Conservation (phyloP, 2,888 invertebrate genomes). For the Thymelicus lineola region DNA sequence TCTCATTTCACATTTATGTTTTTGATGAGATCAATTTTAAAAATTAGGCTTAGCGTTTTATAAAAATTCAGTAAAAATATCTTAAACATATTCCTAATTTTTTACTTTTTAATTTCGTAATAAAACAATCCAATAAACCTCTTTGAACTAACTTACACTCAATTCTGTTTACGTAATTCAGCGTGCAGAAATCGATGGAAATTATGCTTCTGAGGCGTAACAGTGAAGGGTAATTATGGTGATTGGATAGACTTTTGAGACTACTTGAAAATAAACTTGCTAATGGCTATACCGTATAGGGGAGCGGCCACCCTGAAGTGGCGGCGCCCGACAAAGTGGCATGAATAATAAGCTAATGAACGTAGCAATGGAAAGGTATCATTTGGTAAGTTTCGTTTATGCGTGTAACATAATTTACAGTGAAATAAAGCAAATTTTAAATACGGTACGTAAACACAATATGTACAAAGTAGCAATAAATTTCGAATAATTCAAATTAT, state of each 20-base stretch:
- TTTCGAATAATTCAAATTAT: too few species aligned
- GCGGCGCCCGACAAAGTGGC: slow-evolving; percentile 29
- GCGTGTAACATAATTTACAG: neutral
- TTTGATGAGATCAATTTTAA: too few species aligned
- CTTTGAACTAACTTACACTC: neutral
- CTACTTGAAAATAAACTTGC: slow-evolving; percentile 36
- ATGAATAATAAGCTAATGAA: slow-evolving; percentile 34
- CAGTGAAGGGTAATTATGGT: slow-evolving; percentile 38
- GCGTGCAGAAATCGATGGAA: slow-evolving; percentile 31
- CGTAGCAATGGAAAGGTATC: slow-evolving; percentile 1
- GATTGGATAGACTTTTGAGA: slow-evolving; percentile 38
- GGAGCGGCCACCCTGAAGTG: slow-evolving; percentile 29
- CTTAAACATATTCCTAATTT: too few species aligned
- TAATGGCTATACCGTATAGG: slow-evolving; percentile 35
- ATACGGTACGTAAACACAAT: too few species aligned
- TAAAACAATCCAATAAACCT: too few species aligned
- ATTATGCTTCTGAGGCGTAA: slow-evolving; percentile 35
- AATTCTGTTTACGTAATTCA: slow-evolving; percentile 14
- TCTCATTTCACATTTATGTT: too few species aligned
- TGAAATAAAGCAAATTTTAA: too few species aligned
- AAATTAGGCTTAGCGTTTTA: too few species aligned
- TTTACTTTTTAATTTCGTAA: too few species aligned
- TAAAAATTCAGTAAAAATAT: too few species aligned
- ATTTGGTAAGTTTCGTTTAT: neutral
- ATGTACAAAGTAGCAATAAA: too few species aligned